Percentiles rank a stretch among this genome's conserved stretches.
Evolutionary conservation across 2,888 invertebrate species (phyloP).

Genomic region (Chalcis sispes): DNA sequence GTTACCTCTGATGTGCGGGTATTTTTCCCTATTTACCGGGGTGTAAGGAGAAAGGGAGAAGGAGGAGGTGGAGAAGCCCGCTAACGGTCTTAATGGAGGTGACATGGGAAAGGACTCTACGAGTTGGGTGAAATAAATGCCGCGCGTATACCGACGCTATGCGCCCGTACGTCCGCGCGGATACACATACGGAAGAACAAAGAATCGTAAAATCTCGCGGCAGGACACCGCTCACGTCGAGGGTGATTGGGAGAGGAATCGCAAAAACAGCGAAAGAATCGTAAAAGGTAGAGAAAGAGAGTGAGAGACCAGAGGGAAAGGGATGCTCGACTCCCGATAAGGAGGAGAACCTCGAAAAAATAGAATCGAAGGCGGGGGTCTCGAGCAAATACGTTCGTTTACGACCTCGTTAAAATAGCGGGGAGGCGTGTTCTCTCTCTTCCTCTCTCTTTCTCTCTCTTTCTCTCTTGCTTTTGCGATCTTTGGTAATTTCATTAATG

Average conservation of each 20-base stretch:
- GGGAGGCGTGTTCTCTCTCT: conserved; percentile 21
- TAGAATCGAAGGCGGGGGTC: conserved; percentile 20
- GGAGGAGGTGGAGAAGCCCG: too few species aligned
- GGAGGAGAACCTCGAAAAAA: conserved; percentile 33
- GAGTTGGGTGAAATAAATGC: conserved; percentile 36
- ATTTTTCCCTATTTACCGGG: conserved; percentile 54
- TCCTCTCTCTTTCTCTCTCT: too few species aligned
- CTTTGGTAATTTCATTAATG: conserved; percentile 57
- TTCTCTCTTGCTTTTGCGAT: too few species aligned
- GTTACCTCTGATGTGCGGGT: conserved; percentile 35
- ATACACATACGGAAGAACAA: conserved; percentile 38
- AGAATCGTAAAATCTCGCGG: conserved; percentile 56
- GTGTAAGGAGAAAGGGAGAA: too few species aligned
- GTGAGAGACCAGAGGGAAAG: too few species aligned
- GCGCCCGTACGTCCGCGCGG: background rate
- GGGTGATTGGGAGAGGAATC: conserved; percentile 15
- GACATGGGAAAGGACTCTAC: conserved; percentile 52
- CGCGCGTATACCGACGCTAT: too few species aligned
- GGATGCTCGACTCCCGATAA: conserved; percentile 33
- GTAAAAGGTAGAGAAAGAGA: conserved; percentile 46
- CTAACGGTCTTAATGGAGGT: conserved; percentile 51
- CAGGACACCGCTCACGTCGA: conserved; percentile 30
- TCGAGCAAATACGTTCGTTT: conserved; percentile 58
- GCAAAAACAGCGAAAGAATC: conserved; percentile 38
- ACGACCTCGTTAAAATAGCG: conserved; percentile 56